Conservation (phyloP, 1,140 invertebrate species). For the Drosophila quadrilineata region DNA sequence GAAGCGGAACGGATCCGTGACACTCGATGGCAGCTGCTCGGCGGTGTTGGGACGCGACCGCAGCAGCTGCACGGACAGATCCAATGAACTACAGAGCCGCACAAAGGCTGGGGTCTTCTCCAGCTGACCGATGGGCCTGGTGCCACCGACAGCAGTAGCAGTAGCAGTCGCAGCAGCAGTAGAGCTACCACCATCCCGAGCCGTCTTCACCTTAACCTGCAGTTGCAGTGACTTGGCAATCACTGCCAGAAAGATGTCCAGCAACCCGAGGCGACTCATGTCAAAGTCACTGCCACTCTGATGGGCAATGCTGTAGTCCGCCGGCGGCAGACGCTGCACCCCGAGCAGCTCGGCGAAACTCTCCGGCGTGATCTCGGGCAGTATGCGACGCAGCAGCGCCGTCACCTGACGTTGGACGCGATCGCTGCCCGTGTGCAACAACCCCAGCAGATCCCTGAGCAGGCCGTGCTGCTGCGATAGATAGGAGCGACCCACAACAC, state of each 20-base stretch:
- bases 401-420: slow-evolving; percentile 96
- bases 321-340: slow-evolving; percentile 87
- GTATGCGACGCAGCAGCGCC: slow-evolving; percentile 89
- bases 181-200: too few species aligned
- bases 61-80: slow-evolving; percentile 72
- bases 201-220: slow-evolving; percentile 91
- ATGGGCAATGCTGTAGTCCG: slow-evolving; percentile 88
- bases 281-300: slow-evolving; percentile 84
- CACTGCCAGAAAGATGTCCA: slow-evolving; percentile 93
- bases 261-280: slow-evolving; percentile 85
- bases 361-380: slow-evolving; percentile 90
- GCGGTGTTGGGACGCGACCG: slow-evolving; percentile 32
- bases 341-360: slow-evolving; percentile 86
- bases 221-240: slow-evolving; percentile 93
- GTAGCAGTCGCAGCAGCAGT: slow-evolving; percentile 13
- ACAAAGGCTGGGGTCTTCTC: slow-evolving; percentile 76
- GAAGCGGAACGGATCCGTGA: slow-evolving; percentile 64
- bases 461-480: slow-evolving; percentile 93
- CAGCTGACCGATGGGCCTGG: slow-evolving; percentile 46
- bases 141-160: neutral
- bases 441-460: slow-evolving; percentile 90
- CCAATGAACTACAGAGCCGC: slow-evolving; percentile 71
- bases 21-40: slow-evolving; percentile 13
- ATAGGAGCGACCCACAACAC: slow-evolving; percentile 93
- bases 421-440: slow-evolving; percentile 96